Conservation (phyloP, 2,888 invertebrate species). For the Quadroppia sp. region DNA sequence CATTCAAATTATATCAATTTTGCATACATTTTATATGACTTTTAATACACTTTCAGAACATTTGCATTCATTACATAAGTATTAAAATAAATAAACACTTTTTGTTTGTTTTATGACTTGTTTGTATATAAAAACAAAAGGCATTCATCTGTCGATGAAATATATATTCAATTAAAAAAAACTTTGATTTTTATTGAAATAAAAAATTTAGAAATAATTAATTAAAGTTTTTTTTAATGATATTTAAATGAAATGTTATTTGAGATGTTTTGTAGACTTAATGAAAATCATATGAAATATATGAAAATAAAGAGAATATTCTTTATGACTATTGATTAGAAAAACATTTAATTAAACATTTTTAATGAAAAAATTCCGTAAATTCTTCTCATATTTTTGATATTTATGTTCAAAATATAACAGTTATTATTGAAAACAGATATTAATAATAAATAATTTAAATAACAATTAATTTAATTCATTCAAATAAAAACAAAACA, state of each 20-base stretch:
- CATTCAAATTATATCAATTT: not conserved
- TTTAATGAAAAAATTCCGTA: not conserved
- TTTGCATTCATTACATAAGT: constrained; percentile 6
- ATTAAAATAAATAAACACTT: constrained; percentile 24
- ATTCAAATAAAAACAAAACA: too few relatives aligned
- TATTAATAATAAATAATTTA: not conserved
- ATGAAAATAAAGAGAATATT: not conserved
- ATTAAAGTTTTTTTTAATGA: not conserved
- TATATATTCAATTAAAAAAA: not conserved
- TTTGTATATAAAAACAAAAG: constrained; percentile 22
- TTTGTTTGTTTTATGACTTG: not conserved
- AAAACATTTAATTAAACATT: not conserved
- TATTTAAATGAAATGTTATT: not conserved
- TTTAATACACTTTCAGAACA: not conserved
- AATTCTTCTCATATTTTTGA: constrained; percentile 1
- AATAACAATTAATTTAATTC: not conserved
- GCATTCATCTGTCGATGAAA: constrained; percentile 3
- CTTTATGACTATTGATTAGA: not conserved
- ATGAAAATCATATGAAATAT: not conserved
- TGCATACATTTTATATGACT: constrained; percentile 14
- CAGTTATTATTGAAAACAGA: too few relatives aligned
- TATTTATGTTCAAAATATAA: not conserved
- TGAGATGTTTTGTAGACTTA: not conserved
- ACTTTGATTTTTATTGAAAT: constrained; percentile 1
- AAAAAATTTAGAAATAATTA: not conserved